A percentile compares a stretch with the other conserved stretches of the same genome.
phyloP scores from a whole-genome alignment of 2,888 invertebrate genomes.

The Harpagoxenus sublaevis region DNA sequence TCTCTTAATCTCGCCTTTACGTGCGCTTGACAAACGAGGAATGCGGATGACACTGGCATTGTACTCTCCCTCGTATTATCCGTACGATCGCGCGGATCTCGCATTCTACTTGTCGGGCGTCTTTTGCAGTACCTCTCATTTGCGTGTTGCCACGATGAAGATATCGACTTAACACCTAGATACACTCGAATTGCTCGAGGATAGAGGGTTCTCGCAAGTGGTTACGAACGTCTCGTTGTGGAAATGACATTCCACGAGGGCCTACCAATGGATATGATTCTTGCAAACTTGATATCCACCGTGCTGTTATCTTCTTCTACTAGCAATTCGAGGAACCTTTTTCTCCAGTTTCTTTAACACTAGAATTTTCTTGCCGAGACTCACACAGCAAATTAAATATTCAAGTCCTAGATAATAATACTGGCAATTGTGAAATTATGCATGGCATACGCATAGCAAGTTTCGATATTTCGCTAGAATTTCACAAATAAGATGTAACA shows the following conservation, averaged over 20 bases:
- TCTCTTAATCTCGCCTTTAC: conserved; percentile 75
- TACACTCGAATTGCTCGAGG: conserved; percentile 59
- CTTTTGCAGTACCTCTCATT: conserved; percentile 70
- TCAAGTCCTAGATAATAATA: background rate
- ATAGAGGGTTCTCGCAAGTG: background rate
- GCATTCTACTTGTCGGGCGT: conserved; percentile 65
- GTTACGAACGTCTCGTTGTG: conserved; percentile 31
- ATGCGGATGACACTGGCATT: conserved; percentile 74
- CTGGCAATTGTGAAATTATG: background rate
- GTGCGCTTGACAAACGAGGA: conserved; percentile 77
- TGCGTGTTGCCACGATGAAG: conserved; percentile 66
- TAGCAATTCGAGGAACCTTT: conserved; percentile 9
- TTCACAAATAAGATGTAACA: background rate
- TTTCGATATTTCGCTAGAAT: background rate
- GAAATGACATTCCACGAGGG: conserved; percentile 33
- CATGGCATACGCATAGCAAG: background rate
- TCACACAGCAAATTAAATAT: conserved; percentile 33
- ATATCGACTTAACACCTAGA: conserved; percentile 71
- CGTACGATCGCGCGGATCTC: conserved; percentile 71
- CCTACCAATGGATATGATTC: conserved; percentile 28
- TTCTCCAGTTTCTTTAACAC: background rate
- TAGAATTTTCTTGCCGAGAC: background rate
- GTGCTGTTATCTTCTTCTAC: background rate
- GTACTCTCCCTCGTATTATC: conserved; percentile 68
- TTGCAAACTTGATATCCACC: conserved; percentile 38